phyloP scores from a whole-genome alignment of 2,888 invertebrate genomes.

The Sinohyriopsis cumingii region DNA sequence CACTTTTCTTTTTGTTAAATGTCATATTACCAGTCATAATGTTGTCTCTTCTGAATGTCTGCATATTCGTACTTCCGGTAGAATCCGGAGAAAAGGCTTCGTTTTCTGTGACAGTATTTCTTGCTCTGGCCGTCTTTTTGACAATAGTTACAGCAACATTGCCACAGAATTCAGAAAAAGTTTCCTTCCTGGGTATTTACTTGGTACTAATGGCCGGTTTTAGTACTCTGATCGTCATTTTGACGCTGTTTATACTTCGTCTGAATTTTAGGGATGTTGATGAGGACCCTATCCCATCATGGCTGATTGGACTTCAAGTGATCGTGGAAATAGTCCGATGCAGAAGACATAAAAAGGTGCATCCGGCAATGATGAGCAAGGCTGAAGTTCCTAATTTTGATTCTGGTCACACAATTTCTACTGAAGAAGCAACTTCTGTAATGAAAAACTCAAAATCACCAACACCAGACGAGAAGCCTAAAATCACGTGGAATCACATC shows the following conservation, averaged over 20 bases:
- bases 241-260: conserved; percentile 27
- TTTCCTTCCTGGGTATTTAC: conserved; percentile 23
- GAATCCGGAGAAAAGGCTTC: conserved; percentile 30
- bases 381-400: no score
- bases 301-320: neutral
- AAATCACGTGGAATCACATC: no score
- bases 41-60: conserved; percentile 26
- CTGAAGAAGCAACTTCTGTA: no score
- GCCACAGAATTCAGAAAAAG: conserved; percentile 25
- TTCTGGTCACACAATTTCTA: no score
- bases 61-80: conserved; percentile 29
- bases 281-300: conserved; percentile 19
- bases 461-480: no score
- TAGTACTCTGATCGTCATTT: conserved; percentile 27
- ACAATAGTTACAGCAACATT: conserved; percentile 19
- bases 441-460: no score
- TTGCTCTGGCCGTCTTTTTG: conserved; percentile 29
- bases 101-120: conserved; percentile 27
- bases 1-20: conserved; percentile 28
- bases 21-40: conserved; percentile 34
- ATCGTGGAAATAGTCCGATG: no score
- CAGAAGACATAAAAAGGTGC: no score
- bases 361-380: no score
- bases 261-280: conserved; percentile 17
- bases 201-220: conserved; percentile 31